Conservation (phyloP, 2,888 invertebrate species). For the Oscheius myriophilus region DNA sequence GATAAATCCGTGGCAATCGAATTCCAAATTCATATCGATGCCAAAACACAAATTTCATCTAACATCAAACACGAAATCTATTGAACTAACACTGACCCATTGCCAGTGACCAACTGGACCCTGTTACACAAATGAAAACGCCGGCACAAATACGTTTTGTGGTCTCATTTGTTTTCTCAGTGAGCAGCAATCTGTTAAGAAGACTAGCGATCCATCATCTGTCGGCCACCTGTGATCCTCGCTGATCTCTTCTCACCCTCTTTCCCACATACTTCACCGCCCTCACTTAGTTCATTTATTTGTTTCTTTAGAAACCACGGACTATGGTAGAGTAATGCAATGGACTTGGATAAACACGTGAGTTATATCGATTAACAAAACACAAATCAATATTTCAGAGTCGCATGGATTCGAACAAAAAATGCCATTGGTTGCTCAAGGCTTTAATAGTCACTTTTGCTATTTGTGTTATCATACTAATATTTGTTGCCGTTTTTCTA, state of each 20-base stretch:
- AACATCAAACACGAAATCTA: no score
- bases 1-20: no score
- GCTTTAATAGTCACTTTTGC: constrained; percentile 34
- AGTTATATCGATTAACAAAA: background rate
- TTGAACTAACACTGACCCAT: no score
- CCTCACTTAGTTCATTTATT: background rate
- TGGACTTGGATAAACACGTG: constrained; percentile 25
- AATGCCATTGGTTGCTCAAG: constrained; percentile 21
- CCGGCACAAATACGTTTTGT: no score
- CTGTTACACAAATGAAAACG: no score
- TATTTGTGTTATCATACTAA: constrained; percentile 34
- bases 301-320: no score
- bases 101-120: no score
- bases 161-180: constrained; percentile 25
- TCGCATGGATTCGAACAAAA: constrained; percentile 12
- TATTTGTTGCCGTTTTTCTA: constrained; percentile 35
- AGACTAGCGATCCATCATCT: constrained; percentile 27
- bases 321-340: constrained; percentile 17
- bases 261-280: constrained; percentile 3
- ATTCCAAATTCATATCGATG: no score
- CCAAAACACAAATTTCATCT: no score
- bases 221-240: constrained; percentile 27
- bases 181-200: constrained; percentile 28
- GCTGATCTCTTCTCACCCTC: constrained; percentile 1
- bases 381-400: background rate